Evolutionary conservation across 1,140 invertebrate genomes (phyloP).

Genomic region (Drosophila guanche): DNA sequence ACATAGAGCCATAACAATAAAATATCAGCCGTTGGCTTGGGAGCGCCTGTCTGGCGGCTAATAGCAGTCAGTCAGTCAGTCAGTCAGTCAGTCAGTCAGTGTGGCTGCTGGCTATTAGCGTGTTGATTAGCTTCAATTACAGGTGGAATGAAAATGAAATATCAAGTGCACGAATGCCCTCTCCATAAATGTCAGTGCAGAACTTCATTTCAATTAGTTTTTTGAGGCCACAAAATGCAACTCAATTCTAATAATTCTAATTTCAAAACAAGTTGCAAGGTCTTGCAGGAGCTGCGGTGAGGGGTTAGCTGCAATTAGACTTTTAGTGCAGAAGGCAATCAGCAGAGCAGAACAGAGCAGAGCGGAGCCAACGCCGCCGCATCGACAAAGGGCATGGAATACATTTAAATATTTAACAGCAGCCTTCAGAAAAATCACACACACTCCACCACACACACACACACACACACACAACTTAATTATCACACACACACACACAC

Average conservation of each 20-base stretch:
- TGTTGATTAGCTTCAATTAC: constrained; percentile 76
- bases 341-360: constrained; percentile 29
- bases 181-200: neutral
- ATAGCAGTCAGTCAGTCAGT: constrained; percentile 28
- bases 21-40: constrained; percentile 45
- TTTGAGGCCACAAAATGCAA: no score
- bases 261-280: no score
- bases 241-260: no score
- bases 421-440: constrained; percentile 78
- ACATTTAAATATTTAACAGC: constrained; percentile 79
- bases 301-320: constrained; percentile 57
- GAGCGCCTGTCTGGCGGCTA: constrained; percentile 33
- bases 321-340: constrained; percentile 58
- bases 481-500: constrained; percentile 51
- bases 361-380: constrained; percentile 11
- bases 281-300: constrained; percentile 34
- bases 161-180: constrained; percentile 41
- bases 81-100: no score
- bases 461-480: constrained; percentile 38
- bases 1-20: constrained; percentile 65
- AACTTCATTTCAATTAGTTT: no score
- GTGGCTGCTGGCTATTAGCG: constrained; percentile 58
- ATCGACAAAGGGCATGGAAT: constrained; percentile 42
- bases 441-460: no score
- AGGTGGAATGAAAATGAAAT: constrained; percentile 78